Conservation (phyloP, 2,797 vertebrate species). For the Leuciscus waleckii region DNA sequence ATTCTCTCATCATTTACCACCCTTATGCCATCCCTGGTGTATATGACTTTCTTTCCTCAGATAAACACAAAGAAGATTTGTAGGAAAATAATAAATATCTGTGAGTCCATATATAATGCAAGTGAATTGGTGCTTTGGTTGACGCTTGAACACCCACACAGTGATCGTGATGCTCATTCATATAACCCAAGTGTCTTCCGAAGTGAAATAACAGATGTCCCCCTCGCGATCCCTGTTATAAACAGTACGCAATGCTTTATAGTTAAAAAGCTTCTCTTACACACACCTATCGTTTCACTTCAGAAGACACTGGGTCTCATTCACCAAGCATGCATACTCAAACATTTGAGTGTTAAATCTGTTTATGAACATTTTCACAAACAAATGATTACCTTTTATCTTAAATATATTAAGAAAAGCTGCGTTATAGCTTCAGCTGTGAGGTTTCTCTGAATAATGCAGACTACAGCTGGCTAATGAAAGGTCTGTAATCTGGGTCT, state of each 20-base stretch:
- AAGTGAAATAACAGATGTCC: not conserved
- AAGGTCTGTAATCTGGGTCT: too few relatives aligned
- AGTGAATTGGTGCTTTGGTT: not conserved
- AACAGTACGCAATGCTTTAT: not conserved
- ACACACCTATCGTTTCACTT: not conserved
- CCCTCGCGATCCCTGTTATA: rapidly evolving
- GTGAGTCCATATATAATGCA: not conserved
- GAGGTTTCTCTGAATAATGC: too few relatives aligned
- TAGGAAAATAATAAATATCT: not conserved
- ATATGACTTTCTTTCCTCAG: not conserved
- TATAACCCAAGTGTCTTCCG: not conserved
- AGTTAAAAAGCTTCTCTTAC: not conserved
- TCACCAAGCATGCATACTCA: too few relatives aligned
- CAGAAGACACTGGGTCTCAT: not conserved
- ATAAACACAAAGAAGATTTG: not conserved
- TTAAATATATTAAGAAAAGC: too few relatives aligned
- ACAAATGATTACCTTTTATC: too few relatives aligned
- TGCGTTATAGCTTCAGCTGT: too few relatives aligned
- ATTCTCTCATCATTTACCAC: not conserved
- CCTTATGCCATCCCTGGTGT: not conserved
- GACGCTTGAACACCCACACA: not conserved
- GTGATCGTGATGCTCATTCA: not conserved
- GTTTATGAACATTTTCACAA: too few relatives aligned
- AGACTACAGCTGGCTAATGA: too few relatives aligned
- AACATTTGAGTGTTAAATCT: too few relatives aligned